Evolutionary conservation across 2,113 vertebrate genomes (phyloP), one percentile per base, ranked within the genome.

Genomic region (Carassius gibelio): DNA sequence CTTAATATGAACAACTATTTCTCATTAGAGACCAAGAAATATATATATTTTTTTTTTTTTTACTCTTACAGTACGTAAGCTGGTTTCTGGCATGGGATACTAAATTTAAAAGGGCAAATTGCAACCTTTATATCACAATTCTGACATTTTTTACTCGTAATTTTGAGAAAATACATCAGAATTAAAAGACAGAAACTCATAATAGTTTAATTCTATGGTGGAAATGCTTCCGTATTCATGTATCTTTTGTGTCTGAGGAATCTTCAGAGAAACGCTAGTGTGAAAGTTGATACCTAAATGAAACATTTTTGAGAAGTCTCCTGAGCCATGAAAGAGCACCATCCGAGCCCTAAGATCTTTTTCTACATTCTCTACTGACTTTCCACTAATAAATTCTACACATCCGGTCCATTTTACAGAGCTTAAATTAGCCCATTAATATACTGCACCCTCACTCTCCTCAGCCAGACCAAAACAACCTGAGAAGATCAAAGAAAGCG

Each of bases 401-500:
- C n/a, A 42, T 74, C 42, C 42, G 10, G 71, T 48, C 21, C 38
- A 48, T 81, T 81, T 81, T n/a, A 45, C 71, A 74, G 38, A 48
- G 38, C 52, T 64, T 52, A 62, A 23, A 38, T 62, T 75, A 79
- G n/a, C 50, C 62, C 68, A 17, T 30, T 38, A 50, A 23, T 34
- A n/a, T 76, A 38, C 61, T 11, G 74, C 61, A 8, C 57, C 50
- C 48, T 55, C 13, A 87, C 14, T 61, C 34, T 55, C 21, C 21
- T 48, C 21, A 42, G 68, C 34, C 68, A 68, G 34, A 38, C 21
- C 71, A 85, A 5, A 79, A 42, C 69, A 81, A 61, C 57, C 76
- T 61, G 36, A 69, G 81, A 72, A 85, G n/a, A 79, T 74, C 50
- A 74, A 81, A 80, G 64, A 52, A 48, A 75, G 17, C 4, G 19